phyloP scores from a whole-genome alignment of 2,888 invertebrate genomes.

The Plebejus argus region DNA sequence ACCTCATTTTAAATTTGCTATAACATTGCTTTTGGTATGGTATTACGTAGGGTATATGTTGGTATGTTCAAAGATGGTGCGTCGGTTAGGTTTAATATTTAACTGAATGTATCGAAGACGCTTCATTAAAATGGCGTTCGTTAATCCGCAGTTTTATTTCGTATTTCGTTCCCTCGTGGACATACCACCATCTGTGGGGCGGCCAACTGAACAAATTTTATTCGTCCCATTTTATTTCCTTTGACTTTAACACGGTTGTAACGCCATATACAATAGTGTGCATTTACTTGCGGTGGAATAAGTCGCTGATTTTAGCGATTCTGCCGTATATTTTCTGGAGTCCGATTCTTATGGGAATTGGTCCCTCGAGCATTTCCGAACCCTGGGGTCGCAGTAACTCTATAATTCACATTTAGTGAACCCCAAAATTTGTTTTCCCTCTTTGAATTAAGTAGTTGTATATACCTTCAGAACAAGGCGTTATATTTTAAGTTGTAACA shows the following conservation, averaged over 20 bases:
- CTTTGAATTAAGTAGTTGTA: slow-evolving; percentile 33
- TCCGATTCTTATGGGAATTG: neutral
- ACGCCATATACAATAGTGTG: slow-evolving; percentile 50
- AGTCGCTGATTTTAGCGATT: slow-evolving; percentile 45
- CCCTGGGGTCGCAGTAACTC: slow-evolving; percentile 64
- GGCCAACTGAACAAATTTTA: neutral
- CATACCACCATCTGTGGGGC: slow-evolving; percentile 64
- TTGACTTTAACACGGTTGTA: slow-evolving; percentile 10
- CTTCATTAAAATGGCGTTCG: slow-evolving; percentile 73
- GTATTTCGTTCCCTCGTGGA: slow-evolving; percentile 65
- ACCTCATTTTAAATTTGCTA: neutral
- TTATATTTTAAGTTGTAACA: slow-evolving; percentile 28
- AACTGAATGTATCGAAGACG: slow-evolving; percentile 64
- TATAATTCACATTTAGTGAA: slow-evolving; percentile 63
- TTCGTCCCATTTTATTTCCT: neutral
- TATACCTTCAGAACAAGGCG: slow-evolving; percentile 33
- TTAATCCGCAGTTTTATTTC: slow-evolving; percentile 72
- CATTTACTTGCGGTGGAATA: slow-evolving; percentile 71
- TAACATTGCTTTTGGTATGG: neutral
- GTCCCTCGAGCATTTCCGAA: slow-evolving; percentile 52
- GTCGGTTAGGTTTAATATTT: slow-evolving; percentile 52
- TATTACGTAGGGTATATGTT: slow-evolving; percentile 50
- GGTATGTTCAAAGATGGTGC: slow-evolving; percentile 71
- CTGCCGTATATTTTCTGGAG: slow-evolving; percentile 50
- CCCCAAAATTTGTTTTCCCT: slow-evolving; percentile 57